phyloP scores from a whole-genome alignment of 2,888 invertebrate species.

The Copidosoma aretas region DNA sequence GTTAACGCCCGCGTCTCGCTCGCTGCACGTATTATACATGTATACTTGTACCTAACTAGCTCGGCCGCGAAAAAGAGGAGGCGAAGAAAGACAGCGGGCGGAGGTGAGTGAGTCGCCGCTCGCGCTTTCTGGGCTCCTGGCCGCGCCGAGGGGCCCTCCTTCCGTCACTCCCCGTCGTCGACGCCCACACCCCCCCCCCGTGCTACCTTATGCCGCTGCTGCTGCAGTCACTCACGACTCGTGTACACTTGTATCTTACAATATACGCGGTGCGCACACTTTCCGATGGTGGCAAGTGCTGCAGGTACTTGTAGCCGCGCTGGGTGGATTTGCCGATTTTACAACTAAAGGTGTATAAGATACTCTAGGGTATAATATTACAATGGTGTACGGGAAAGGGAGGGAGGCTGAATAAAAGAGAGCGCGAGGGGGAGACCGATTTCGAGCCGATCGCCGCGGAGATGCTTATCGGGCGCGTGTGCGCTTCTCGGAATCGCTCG shows the following conservation, averaged over 20 bases:
- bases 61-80: neutral
- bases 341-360: neutral
- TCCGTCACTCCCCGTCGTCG: slow-evolving; percentile 41
- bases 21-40: slow-evolving; percentile 53
- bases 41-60: slow-evolving; percentile 5
- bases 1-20: slow-evolving; percentile 57
- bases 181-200: slow-evolving; percentile 37
- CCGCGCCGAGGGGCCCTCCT: slow-evolving; percentile 56
- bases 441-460: slow-evolving; percentile 26
- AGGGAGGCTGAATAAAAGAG: neutral
- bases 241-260: neutral
- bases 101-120: slow-evolving; percentile 27
- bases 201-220: no score
- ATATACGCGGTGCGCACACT: no score
- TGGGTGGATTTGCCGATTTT: neutral
- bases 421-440: slow-evolving; percentile 11
- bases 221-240: neutral
- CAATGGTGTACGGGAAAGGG: no score
- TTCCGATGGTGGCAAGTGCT: no score
- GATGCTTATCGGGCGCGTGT: slow-evolving; percentile 28
- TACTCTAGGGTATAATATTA: no score
- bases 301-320: neutral
- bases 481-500: slow-evolving; percentile 24
- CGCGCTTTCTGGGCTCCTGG: slow-evolving; percentile 44
- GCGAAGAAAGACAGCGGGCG: slow-evolving; percentile 1